These are phyloP conservation scores for Crotalus helleri DNA, from an alignment of 2,113 vertebrate genomes.

Conservation along the genomic window DNA sequence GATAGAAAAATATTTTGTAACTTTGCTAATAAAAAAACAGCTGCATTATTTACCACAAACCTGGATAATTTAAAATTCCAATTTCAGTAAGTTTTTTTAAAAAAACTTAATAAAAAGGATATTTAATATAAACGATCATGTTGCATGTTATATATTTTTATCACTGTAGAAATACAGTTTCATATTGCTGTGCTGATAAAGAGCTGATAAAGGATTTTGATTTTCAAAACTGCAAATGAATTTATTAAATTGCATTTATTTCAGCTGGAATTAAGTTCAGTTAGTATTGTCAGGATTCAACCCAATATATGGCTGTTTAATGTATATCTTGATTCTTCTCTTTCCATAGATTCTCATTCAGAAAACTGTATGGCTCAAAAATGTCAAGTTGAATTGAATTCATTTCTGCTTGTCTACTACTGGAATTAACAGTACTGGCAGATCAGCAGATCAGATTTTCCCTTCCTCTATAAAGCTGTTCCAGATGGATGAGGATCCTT, in stretches of 20 bases:
- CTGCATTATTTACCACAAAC: conserved; percentile 68
- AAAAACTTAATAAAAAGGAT: conserved; percentile 46
- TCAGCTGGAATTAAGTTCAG: background rate
- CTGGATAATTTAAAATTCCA: conserved; percentile 52
- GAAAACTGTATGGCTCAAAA: conserved; percentile 68
- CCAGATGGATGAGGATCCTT: background rate
- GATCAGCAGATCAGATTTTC: background rate
- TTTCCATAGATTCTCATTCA: conserved; percentile 62
- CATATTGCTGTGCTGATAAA: conserved; percentile 75
- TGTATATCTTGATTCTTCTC: conserved; percentile 63
- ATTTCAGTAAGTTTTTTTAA: conserved; percentile 35
- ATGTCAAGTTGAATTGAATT: background rate
- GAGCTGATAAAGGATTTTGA: conserved; percentile 66
- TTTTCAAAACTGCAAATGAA: conserved; percentile 67
- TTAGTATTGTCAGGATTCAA: background rate
- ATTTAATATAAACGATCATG: conserved; percentile 64
- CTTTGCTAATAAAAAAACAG: conserved; percentile 74
- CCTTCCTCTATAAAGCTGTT: background rate
- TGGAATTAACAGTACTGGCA: background rate
- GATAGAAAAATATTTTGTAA: conserved; percentile 73
- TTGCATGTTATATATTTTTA: conserved; percentile 63
- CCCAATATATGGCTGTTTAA: conserved; percentile 50
- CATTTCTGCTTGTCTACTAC: background rate
- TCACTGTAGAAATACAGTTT: conserved; percentile 61
- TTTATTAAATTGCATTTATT: background rate